Evolutionary conservation across 1,140 invertebrate genomes (phyloP), one percentile per base, ranked within the genome.

Genomic region (Maconellicoccus hirsutus): DNA sequence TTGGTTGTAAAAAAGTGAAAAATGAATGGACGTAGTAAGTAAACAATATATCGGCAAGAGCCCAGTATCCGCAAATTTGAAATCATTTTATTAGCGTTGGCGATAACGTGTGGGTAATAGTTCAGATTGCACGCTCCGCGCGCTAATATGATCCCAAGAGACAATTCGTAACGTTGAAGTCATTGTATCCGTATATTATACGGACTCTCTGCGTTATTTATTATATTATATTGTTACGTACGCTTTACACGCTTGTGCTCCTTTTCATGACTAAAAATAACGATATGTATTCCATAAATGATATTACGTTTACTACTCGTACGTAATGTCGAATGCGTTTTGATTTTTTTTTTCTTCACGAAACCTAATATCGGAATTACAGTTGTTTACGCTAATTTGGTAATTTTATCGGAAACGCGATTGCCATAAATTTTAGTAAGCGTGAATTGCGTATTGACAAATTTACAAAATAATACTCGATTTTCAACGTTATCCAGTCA

Each of bases 141-240:
- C 61, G 61, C 61, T 66, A 66, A 66, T 66, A 66, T 66, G 61
- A 66, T 66, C 61, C 61, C 61, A 25, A 19, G 61, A 26, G 61
- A 66, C 22, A 26, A 66, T 66, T 25, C 19, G 61, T 22, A 16
- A 23, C 61, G 61, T 66, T 66, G 61, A 23, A 25, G 21, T 66
- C 61, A 23, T 66, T 66, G 21, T 26, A 23, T 66, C 61, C 25
- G 22, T 66, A 22, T 66, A 66, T 52, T 52, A 52, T 23, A 66
- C 61, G 10, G 61, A 16, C 61, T 22, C 22, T 25, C 10, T 66
- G 14, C 61, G 61, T 66, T 66, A 66, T 66, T 66, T 66, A 66
- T 66, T 66, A 66, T 66, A 66, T 66, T 66, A 23, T 66, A 66
- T 66, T 66, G 21, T 66, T 66, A 66, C 61, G 61, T 66, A 66